phyloP scores from a whole-genome alignment of 1,140 invertebrate species.

The Telenomus remus region DNA sequence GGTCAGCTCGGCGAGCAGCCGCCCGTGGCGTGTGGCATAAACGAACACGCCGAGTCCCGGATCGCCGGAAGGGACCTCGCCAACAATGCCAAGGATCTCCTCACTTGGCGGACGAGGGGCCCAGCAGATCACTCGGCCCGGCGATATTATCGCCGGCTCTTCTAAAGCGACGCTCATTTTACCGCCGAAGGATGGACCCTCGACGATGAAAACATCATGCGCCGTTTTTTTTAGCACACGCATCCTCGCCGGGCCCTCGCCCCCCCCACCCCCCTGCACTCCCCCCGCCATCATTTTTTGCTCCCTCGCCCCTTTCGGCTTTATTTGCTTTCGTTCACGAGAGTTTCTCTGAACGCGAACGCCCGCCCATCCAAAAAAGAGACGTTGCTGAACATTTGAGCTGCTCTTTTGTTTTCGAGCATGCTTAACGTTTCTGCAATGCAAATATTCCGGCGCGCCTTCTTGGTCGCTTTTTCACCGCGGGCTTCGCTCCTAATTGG shows the following conservation, averaged over 20 bases:
- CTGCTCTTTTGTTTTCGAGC: slow-evolving; percentile 33
- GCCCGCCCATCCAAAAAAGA: slow-evolving; percentile 28
- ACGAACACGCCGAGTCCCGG: slow-evolving; percentile 42
- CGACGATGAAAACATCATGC: slow-evolving; percentile 56
- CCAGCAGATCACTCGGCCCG: slow-evolving; percentile 31
- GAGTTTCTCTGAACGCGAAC: slow-evolving; percentile 11
- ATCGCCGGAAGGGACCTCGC: slow-evolving; percentile 59
- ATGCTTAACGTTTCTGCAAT: slow-evolving; percentile 38
- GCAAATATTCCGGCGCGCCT: slow-evolving; percentile 27
- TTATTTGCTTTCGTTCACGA: slow-evolving; percentile 24
- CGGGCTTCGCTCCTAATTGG: slow-evolving; percentile 1
- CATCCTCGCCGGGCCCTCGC: neutral
- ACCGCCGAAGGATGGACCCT: slow-evolving; percentile 52
- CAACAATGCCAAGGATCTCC: slow-evolving; percentile 63
- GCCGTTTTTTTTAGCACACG: slow-evolving; percentile 49
- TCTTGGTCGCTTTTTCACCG: slow-evolving; percentile 11
- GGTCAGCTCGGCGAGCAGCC: slow-evolving; percentile 44
- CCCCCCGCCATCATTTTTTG: neutral
- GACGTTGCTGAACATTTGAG: slow-evolving; percentile 37
- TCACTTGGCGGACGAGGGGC: slow-evolving; percentile 15
- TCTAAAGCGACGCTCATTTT: slow-evolving; percentile 57
- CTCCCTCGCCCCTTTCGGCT: slow-evolving; percentile 7
- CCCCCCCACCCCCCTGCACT: neutral
- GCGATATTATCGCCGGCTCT: slow-evolving; percentile 55
- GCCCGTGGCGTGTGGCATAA: slow-evolving; percentile 60